Base-by-base conservation (phyloP, 2,888 invertebrate species). In the Torymus tubicola region DNA sequence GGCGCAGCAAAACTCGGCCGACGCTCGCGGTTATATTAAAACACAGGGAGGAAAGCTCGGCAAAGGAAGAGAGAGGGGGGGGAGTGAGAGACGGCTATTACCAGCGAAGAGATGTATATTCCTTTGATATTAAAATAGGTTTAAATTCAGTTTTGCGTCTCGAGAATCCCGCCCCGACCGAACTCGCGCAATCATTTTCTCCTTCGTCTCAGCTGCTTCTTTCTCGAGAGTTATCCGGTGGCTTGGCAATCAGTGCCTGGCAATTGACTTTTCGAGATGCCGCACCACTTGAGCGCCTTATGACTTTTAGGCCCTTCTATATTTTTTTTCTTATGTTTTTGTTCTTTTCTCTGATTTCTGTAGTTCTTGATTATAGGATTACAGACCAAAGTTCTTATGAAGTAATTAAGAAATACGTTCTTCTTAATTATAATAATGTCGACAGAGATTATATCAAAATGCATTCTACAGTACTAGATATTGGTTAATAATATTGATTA, bases 81-180 rank as follows among this genome's bases (percentile, higher is more conserved):
- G n/a, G n/a, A n/a, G n/a, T n/a, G n/a, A n/a, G n/a, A n/a, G n/a
- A n/a, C 31, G 31, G 31, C 31, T 31, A 31, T 31, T 31, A 31
- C 31, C 31, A 55, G 55, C 24, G 12, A 14, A 53, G 52, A 53
- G 21, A 65, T n/a, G 18, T 18, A 24, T 58, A 16, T 50, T 76
- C 21, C 76, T 76, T 61, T 69, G 76, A 70, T 77, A 70, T 69
- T 70, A 77, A 70, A 77, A 70, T 64, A 50, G 42, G 77, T 60
- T 68, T 76, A 53, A 61, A 77, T 53, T 69, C 76, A 69, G 53
- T 69, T 63, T 53, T 63, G 63, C 31, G 31, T 31, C 18, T 65
- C 52, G 53, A 57, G 42, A n/a, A 57, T 58, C 65, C 65, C 21
- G 14, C 31, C 18, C 42, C 16, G 60, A 24, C 18, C 2, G 53